A percentile compares a stretch with the other conserved stretches of the same genome.
Evolutionary conservation across 1,140 invertebrate genomes (phyloP).

Genomic region (Eurosta solidaginis): DNA sequence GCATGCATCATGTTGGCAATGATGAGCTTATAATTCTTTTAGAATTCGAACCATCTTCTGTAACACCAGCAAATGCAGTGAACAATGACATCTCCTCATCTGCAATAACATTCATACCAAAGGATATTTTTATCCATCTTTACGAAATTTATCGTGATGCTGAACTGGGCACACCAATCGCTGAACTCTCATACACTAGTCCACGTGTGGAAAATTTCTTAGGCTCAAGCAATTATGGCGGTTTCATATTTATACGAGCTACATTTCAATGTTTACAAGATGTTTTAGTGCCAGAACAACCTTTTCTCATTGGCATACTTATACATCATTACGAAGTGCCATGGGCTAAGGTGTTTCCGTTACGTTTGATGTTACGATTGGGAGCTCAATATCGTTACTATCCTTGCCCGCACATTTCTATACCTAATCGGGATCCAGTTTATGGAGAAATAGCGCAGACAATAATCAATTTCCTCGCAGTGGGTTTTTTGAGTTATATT

Average conservation of each 20-base stretch:
- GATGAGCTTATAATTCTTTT: conserved; percentile 84
- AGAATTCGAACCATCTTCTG: conserved; percentile 66
- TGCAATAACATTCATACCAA: conserved; percentile 71
- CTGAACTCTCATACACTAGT: conserved; percentile 74
- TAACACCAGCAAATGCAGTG: neutral
- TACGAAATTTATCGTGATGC: conserved; percentile 79
- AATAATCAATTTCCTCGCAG: conserved; percentile 85
- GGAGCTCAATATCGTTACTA: conserved; percentile 89
- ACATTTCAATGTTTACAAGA: conserved; percentile 84
- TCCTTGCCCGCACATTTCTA: conserved; percentile 84
- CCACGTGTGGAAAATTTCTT: conserved; percentile 70
- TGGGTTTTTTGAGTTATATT: conserved; percentile 54
- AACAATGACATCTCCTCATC: neutral
- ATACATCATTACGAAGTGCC: conserved; percentile 87
- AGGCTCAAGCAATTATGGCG: conserved; percentile 80
- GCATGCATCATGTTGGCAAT: conserved; percentile 81
- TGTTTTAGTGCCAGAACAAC: conserved; percentile 74
- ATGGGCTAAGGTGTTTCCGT: conserved; percentile 80
- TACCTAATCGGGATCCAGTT: conserved; percentile 77
- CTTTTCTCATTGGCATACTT: conserved; percentile 80
- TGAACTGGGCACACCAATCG: conserved; percentile 72
- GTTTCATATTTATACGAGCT: conserved; percentile 82
- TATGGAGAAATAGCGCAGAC: conserved; percentile 90
- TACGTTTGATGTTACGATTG: conserved; percentile 69
- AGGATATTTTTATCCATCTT: conserved; percentile 79